Evolutionary conservation across 23 tunicate species (phyloP).

Genomic region (Phallusia fumigata): DNA sequence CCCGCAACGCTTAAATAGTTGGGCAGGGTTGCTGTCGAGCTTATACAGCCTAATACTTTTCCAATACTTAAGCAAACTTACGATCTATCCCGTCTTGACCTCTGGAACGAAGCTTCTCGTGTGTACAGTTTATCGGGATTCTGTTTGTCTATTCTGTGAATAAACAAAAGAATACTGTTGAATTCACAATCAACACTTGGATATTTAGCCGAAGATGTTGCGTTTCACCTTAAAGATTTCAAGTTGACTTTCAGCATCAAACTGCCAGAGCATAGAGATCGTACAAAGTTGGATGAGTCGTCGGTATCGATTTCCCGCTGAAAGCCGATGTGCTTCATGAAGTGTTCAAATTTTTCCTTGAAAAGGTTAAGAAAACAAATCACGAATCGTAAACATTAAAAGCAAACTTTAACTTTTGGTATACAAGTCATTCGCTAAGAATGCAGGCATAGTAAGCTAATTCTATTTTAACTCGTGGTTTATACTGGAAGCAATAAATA

Average conservation of each 20-base stretch:
- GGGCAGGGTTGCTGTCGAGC: too few species aligned
- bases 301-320: neutral
- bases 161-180: neutral
- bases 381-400: neutral
- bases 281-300: constrained; percentile 31
- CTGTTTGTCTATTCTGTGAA: constrained; percentile 67
- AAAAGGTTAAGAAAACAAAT: constrained; percentile 8
- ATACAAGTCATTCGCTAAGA: too few species aligned
- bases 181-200: too few species aligned
- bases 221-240: constrained; percentile 13
- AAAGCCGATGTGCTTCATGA: constrained; percentile 33
- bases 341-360: constrained; percentile 42
- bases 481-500: too few species aligned
- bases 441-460: too few species aligned
- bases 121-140: constrained; percentile 56
- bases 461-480: too few species aligned
- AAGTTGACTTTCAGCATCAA: constrained; percentile 27
- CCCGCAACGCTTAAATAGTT: too few species aligned
- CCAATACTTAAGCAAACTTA: too few species aligned
- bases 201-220: too few species aligned
- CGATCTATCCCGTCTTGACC: neutral
- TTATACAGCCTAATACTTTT: too few species aligned
- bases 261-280: constrained; percentile 44
- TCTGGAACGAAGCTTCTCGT: constrained; percentile 19
- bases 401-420: too few species aligned